Base-by-base conservation (phyloP, 2,797 vertebrate genomes). In the Pagetopsis macropterus region DNA sequence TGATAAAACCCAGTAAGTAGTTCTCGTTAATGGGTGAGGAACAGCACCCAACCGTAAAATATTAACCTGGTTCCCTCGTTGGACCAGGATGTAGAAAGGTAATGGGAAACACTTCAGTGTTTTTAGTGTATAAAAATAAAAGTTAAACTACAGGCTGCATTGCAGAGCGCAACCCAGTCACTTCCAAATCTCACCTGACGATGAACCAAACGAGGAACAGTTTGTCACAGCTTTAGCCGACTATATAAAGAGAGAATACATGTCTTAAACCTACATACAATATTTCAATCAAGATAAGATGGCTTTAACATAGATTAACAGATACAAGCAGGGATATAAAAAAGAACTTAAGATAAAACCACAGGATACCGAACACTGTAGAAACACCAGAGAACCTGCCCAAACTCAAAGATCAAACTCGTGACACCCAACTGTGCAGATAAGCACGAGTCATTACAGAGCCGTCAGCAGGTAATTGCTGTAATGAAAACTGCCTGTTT, bases 1-100 rank as follows among this genome's bases (percentile, higher is more conserved):
- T 93, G 93, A 94, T 94, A 94, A 93, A 94, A 93, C 90, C 88
- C 91, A 92, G 89, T 91, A 91, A 90, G 70, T 78, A 82, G 56
- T 70, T 83, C 21, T 56, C 52, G 49, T 82, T 88, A 83, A 69
- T 82, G 78, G 72, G 77, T 79, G 83, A 71, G 37, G 45, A 50
- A 66, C 46, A 76, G 55, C 72, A 87, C 82, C 76, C 79, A 88
- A 75, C 62, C 15, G 41, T 83, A 79, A 82, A 87, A 84, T 50
- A 81, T 76, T 49, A 66, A 75, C 70, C 59, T 70, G 56, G 54
- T 83, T 49, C 62, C 10, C 54, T 68, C 46, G 3, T 61, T 45
- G 60, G 62, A 65, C 73, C 85, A 88, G 75, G 75, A 64, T 72
- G 72, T 56, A 74, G 54, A 19, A 81, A 70, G 56, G 66, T 72